Conservation (phyloP, 2,797 vertebrate species). For the Pipistrellus pipistrellus region DNA sequence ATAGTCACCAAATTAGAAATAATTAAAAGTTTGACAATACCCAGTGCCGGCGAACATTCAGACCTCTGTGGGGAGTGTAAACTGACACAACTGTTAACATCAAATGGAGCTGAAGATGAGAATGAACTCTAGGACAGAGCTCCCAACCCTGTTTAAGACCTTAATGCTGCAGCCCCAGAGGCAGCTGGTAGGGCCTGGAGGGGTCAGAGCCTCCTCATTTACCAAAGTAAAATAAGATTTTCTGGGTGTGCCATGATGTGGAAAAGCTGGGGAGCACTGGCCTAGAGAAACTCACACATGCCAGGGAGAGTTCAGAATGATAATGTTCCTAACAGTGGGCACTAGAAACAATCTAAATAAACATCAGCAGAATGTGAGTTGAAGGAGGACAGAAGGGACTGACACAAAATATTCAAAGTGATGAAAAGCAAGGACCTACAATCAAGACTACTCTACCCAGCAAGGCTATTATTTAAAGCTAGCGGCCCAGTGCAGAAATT, state of each 20-base stretch:
- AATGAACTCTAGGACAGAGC: background rate
- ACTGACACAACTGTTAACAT: background rate
- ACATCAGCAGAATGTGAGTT: background rate
- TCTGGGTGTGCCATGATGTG: background rate
- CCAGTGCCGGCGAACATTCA: background rate
- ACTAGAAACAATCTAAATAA: background rate
- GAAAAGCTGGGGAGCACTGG: background rate
- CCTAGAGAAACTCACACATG: background rate
- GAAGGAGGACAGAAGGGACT: background rate
- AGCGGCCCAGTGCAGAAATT: too few relatives aligned
- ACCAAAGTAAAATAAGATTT: background rate
- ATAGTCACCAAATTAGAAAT: background rate
- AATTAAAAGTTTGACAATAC: background rate
- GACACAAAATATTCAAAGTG: background rate
- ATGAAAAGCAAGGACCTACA: background rate
- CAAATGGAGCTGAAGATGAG: background rate
- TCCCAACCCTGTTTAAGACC: background rate
- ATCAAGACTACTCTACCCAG: background rate
- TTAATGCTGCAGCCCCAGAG: background rate
- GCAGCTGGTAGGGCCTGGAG: background rate
- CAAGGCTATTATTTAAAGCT: background rate
- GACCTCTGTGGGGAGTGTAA: background rate
- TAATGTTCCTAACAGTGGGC: fast-evolving
- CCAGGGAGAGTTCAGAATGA: background rate
- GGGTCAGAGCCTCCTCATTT: background rate